A percentile compares a stretch with the other conserved stretches of the same genome.
phyloP scores from a whole-genome alignment of 1,140 invertebrate genomes.

The Drosophila obscura region DNA sequence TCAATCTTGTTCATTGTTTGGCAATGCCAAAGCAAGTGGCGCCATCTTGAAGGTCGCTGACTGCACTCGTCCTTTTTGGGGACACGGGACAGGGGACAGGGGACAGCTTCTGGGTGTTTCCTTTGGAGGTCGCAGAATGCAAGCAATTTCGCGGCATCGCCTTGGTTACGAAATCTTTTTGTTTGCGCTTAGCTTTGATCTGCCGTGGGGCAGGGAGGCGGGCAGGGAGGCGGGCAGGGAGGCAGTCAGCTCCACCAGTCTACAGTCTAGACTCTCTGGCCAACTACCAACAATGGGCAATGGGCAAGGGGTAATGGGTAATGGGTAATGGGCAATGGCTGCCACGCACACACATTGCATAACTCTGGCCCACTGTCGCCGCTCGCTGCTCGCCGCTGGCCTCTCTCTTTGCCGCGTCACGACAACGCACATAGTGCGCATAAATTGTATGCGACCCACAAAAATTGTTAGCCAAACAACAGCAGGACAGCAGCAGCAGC shows the following conservation, averaged over 20 bases:
- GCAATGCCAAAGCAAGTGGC: constrained; percentile 45
- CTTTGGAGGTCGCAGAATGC: constrained; percentile 15
- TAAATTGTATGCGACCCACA: constrained; percentile 43
- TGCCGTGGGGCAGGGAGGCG: background rate
- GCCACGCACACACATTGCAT: constrained; percentile 16
- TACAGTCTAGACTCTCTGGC: too few species aligned
- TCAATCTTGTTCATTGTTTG: constrained; percentile 18
- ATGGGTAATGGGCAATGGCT: too few species aligned
- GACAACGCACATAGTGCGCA: constrained; percentile 52
- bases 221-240: background rate
- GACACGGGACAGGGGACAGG: too few species aligned
- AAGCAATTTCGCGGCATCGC: constrained; percentile 22
- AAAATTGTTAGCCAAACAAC: constrained; percentile 1
- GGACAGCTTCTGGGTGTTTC: background rate
- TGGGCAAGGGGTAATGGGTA: too few species aligned
- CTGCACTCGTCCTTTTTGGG: too few species aligned
- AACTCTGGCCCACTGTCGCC: constrained; percentile 7
- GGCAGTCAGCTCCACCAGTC: constrained; percentile 1
- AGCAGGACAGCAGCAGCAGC: constrained; percentile 14
- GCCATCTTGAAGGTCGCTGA: constrained; percentile 21
- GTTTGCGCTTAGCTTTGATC: background rate
- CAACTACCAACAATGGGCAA: too few species aligned
- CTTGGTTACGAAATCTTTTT: constrained; percentile 42
- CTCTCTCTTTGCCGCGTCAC: constrained; percentile 31
- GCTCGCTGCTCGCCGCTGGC: constrained; percentile 1